Evolutionary conservation across 2,888 invertebrate species (phyloP).

Genomic region (Deroplatys truncata): DNA sequence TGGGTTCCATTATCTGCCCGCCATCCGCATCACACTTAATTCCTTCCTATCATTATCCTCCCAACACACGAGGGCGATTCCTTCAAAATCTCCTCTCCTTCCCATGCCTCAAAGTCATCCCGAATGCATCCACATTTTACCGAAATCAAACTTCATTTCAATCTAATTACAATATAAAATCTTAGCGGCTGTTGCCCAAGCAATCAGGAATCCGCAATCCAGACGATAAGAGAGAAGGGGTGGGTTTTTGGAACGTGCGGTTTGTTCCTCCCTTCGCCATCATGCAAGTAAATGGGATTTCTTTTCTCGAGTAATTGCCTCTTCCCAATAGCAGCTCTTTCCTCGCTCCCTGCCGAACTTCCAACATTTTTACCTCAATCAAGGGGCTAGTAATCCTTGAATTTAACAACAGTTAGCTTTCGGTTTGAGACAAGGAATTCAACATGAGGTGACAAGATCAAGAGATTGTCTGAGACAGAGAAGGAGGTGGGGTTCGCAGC

Average conservation of each 20-base stretch:
- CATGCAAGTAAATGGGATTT: constrained; percentile 28
- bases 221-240: neutral
- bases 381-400: constrained; percentile 22
- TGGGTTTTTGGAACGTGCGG: neutral
- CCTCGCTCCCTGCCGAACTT: neutral
- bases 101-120: constrained; percentile 11
- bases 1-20: neutral
- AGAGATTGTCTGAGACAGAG: neutral
- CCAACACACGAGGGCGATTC: neutral
- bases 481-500: neutral
- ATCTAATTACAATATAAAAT: constrained; percentile 26
- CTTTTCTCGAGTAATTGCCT: constrained; percentile 31
- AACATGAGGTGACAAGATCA: neutral
- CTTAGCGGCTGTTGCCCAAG: neutral
- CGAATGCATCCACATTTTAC: constrained; percentile 8
- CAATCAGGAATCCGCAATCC: constrained; percentile 24
- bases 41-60: neutral
- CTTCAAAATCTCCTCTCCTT: neutral
- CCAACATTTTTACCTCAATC: constrained; percentile 20
- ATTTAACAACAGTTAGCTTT: constrained; percentile 30
- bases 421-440: constrained; percentile 20
- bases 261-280: neutral
- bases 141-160: constrained; percentile 24
- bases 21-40: neutral
- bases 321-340: constrained; percentile 19